These are phyloP conservation scores for Rousettus leschenaultii DNA, from an alignment of 2,113 vertebrate species.

Conservation along the genomic window DNA sequence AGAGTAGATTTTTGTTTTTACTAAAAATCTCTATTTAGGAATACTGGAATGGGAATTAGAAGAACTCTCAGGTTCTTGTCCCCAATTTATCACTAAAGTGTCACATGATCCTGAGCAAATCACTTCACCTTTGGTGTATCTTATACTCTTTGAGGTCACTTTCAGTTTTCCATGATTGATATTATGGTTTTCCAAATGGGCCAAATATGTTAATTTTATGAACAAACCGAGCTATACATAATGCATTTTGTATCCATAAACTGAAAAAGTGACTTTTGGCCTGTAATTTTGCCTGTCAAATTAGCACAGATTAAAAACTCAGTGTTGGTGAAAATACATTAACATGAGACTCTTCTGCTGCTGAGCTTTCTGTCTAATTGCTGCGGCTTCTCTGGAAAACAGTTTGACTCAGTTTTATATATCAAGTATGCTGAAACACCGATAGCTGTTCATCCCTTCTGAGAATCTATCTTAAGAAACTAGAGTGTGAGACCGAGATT, in stretches of 20 bases:
- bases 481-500: neutral
- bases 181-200: neutral
- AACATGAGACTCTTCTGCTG: neutral
- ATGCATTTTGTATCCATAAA: neutral
- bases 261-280: neutral
- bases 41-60: neutral
- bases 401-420: neutral
- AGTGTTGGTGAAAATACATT: neutral
- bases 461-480: neutral
- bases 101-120: neutral
- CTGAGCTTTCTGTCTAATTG: neutral
- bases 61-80: neutral
- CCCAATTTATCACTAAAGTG: neutral
- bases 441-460: neutral
- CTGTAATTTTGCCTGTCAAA: neutral
- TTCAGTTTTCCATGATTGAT: neutral
- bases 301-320: neutral
- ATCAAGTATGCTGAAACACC: neutral
- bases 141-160: neutral
- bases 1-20: neutral
- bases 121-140: neutral
- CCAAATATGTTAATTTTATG: neutral
- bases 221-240: neutral
- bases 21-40: neutral
- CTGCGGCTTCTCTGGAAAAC: neutral